These are phyloP conservation scores for Notospermus geniculatus DNA, from an alignment of 1,140 invertebrate genomes.

Conservation along the genomic window DNA sequence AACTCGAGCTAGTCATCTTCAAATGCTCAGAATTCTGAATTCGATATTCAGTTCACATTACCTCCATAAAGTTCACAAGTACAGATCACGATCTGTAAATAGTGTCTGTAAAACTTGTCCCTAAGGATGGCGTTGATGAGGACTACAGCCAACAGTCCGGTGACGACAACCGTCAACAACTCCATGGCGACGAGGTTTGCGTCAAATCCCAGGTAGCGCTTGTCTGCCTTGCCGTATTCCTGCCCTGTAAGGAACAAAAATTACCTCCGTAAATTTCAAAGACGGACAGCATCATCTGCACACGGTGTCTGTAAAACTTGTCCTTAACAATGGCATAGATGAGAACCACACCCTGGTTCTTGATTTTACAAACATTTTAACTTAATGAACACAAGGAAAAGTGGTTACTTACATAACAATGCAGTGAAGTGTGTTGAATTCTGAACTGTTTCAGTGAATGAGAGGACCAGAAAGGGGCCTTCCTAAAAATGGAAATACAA, in stretches of 20 bases:
- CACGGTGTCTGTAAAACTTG: no score
- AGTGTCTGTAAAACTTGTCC: constrained; percentile 44
- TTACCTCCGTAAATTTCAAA: no score
- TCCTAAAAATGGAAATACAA: constrained; percentile 34
- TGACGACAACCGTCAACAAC: constrained; percentile 45
- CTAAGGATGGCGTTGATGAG: constrained; percentile 42
- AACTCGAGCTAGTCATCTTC: no score
- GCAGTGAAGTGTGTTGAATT: constrained; percentile 34
- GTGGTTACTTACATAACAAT: constrained; percentile 42
- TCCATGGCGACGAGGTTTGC: constrained; percentile 50
- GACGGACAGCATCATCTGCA: no score
- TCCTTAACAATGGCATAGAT: no score
- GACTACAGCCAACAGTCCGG: constrained; percentile 34
- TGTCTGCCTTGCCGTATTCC: constrained; percentile 51
- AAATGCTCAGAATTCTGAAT: no score
- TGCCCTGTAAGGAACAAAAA: no score
- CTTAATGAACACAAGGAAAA: no score
- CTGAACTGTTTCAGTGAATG: constrained; percentile 40
- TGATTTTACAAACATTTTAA: no score
- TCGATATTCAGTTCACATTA: no score
- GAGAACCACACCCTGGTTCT: background rate
- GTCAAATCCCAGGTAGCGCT: constrained; percentile 48
- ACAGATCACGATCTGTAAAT: constrained; percentile 47
- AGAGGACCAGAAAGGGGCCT: constrained; percentile 43
- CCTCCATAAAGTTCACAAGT: constrained; percentile 54